Evolutionary conservation across 2,888 invertebrate genomes (phyloP).

Genomic region (Strigamia crassipes): DNA sequence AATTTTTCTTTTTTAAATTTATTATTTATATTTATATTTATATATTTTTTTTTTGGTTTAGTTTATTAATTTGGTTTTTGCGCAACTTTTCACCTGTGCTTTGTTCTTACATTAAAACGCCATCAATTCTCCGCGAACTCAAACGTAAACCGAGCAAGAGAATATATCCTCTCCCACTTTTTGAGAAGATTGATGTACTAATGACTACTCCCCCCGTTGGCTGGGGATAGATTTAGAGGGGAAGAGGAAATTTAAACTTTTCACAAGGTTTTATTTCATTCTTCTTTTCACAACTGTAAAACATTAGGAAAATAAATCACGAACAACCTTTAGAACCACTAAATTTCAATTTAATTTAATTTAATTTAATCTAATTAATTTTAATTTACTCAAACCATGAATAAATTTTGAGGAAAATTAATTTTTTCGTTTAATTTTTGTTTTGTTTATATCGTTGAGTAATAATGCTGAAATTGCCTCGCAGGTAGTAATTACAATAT

Average conservation of each 20-base stretch:
- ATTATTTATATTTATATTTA: not conserved
- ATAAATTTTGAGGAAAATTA: not conserved
- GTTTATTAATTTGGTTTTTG: not conserved
- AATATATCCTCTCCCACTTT: slow-evolving; percentile 38
- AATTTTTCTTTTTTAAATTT: not conserved
- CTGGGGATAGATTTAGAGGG: slow-evolving; percentile 40
- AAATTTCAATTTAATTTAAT: too few species aligned
- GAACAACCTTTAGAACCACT: not conserved
- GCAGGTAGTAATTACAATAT: slow-evolving; percentile 2
- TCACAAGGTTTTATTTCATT: slow-evolving; percentile 38
- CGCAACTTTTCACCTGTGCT: not conserved
- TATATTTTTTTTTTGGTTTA: not conserved
- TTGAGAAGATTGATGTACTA: slow-evolving; percentile 40
- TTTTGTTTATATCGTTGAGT: not conserved
- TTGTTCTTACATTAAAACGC: slow-evolving; percentile 14
- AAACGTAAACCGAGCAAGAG: slow-evolving; percentile 9
- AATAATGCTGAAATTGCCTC: not conserved
- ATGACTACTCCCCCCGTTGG: slow-evolving; percentile 42
- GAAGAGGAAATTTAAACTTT: slow-evolving; percentile 38
- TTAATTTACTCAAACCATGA: not conserved
- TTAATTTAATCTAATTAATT: not conserved
- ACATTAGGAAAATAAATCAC: slow-evolving; percentile 12
- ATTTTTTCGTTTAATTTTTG: not conserved
- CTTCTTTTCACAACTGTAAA: slow-evolving; percentile 25
- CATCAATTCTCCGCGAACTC: slow-evolving; percentile 23